Evolutionary conservation across 2,888 invertebrate genomes (phyloP).

Genomic region (Aleiodes alternator): DNA sequence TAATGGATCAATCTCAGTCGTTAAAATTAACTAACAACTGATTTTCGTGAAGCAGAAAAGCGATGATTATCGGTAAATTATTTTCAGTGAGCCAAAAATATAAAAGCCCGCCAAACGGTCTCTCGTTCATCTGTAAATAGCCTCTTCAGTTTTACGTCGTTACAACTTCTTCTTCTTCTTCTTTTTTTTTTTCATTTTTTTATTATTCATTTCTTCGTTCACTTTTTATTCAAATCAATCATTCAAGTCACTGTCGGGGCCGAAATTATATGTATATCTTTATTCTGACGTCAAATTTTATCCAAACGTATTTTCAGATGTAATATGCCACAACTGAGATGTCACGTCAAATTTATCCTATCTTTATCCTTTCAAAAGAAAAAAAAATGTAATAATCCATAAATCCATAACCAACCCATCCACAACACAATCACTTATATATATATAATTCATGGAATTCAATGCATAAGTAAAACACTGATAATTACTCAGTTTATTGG

Average conservation of each 20-base stretch:
- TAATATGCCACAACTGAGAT: not conserved
- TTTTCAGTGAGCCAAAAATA: constrained; percentile 73
- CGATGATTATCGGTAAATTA: constrained; percentile 28
- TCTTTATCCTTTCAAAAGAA: constrained; percentile 12
- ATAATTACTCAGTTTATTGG: constrained; percentile 1
- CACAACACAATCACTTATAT: constrained; percentile 27
- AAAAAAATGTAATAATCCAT: too few species aligned
- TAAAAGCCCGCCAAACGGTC: constrained; percentile 74
- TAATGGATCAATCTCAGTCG: constrained; percentile 30
- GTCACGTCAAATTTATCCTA: constrained; percentile 25
- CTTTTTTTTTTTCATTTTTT: too few species aligned
- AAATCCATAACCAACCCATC: constrained; percentile 15
- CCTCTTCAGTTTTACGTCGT: constrained; percentile 17
- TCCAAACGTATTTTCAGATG: constrained; percentile 12
- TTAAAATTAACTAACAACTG: not conserved
- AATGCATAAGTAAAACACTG: constrained; percentile 3
- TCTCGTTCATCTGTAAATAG: constrained; percentile 36
- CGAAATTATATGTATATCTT: not conserved
- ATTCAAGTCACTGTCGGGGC: not conserved
- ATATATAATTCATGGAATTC: constrained; percentile 5
- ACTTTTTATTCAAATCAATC: not conserved
- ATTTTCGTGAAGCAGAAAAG: constrained; percentile 15
- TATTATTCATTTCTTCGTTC: too few species aligned
- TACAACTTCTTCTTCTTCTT: too few species aligned
- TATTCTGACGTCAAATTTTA: constrained; percentile 1